Evolutionary conservation across 2,113 vertebrate species (phyloP), one percentile per base, ranked within the genome.

Genomic region (Petroica traversi): DNA sequence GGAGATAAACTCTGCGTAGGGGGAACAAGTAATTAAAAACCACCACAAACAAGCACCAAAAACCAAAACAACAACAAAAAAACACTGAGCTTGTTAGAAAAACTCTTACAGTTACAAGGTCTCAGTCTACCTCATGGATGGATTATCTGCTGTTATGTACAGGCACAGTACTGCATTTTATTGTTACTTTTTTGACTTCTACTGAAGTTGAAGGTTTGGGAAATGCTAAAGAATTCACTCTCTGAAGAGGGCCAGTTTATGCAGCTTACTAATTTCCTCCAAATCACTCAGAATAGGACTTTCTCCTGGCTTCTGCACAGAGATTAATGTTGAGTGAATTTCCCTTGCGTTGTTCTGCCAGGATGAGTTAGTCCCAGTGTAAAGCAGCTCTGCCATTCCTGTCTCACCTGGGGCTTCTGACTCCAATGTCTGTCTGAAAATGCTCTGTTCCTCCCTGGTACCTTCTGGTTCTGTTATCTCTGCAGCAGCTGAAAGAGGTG

Each of bases 11-110:
- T 15, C 36, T 31, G 14, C 0, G 2, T 4, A 63, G n/a, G 43
- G 72, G 58, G 48, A 87, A 72, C 48, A 34, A 34, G 46, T 88
- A 82, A 82, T 92, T 96, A 74, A 93, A 93, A 41, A 23, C 13
- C 8, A 29, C 24, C 26, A 22, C 29, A 51, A 74, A 31, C 19
- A 59, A 48, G 46, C 4, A 49, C 46, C 52, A 76, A 61, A 79
- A 52, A 1, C 1, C 8, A 43, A 86, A 75, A 5, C 18, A 61
- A 22, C 33, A 28, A 45, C 14, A 14, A 54, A 52, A 14, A 54
- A 62, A 12, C 31, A 24, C 28, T 36, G 3, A 51, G 8, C 62
- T 86, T 80, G 12, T 45, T 83, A 77, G 29, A 61, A 23, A 51
- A 92, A 43, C 46, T 92, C 66, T 4, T 10, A 1, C 14, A 31